Conservation (phyloP, 2,113 vertebrate species). For the Syngnathus scovelli region DNA sequence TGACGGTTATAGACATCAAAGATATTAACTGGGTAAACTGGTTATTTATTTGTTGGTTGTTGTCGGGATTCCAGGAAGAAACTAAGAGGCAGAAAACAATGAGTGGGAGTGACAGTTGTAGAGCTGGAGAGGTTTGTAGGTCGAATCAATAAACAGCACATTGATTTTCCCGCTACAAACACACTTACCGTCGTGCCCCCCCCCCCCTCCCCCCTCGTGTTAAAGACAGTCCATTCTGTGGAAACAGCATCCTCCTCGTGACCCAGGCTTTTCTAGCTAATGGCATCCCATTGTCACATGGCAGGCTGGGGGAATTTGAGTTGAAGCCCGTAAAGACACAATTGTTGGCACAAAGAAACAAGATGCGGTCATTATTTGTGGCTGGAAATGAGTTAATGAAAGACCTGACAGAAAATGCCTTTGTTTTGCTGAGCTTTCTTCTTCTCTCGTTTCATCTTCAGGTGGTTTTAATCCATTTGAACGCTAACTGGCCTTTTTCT, state of each 20-base stretch:
- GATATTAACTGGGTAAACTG: no score
- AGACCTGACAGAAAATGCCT: slow-evolving; percentile 4
- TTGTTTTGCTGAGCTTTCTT: slow-evolving; percentile 42
- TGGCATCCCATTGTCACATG: slow-evolving; percentile 38
- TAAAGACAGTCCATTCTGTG: slow-evolving; percentile 40
- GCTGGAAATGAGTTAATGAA: not conserved
- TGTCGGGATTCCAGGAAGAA: not conserved
- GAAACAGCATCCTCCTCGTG: slow-evolving; percentile 5
- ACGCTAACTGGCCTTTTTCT: slow-evolving; percentile 70
- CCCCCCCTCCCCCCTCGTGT: slow-evolving; percentile 15
- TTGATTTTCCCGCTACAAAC: slow-evolving; percentile 51
- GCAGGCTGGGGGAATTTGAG: slow-evolving; percentile 44
- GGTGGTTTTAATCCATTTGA: slow-evolving; percentile 67
- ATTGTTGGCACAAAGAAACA: slow-evolving; percentile 16
- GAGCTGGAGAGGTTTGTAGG: slow-evolving; percentile 37
- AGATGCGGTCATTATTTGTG: slow-evolving; percentile 15
- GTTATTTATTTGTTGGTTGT: not conserved
- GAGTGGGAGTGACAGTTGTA: slow-evolving; percentile 20
- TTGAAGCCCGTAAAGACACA: slow-evolving; percentile 28
- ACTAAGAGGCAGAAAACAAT: not conserved
- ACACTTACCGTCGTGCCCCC: no score
- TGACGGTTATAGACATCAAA: no score
- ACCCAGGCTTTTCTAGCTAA: slow-evolving; percentile 24
- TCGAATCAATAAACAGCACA: slow-evolving; percentile 60
- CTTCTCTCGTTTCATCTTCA: slow-evolving; percentile 10